phyloP scores from a whole-genome alignment of 2,888 invertebrate species.

The Micropterix aruncella region DNA sequence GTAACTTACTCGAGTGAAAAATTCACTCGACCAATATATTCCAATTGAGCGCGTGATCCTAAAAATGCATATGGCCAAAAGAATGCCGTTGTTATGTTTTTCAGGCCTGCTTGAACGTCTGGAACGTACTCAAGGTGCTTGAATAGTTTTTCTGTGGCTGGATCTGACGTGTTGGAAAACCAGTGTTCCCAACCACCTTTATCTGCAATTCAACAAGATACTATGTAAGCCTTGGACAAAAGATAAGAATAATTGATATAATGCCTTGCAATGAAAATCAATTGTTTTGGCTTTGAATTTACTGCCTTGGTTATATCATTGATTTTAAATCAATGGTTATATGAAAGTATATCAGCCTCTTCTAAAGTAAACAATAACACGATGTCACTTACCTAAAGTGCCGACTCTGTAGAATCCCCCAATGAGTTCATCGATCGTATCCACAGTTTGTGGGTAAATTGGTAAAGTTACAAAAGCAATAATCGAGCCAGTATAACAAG shows the following conservation, averaged over 20 bases:
- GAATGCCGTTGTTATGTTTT: slow-evolving; percentile 58
- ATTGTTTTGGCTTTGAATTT: no score
- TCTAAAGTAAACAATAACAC: neutral
- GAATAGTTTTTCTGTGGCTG: slow-evolving; percentile 42
- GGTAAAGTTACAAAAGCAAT: slow-evolving; percentile 74
- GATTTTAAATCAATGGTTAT: neutral
- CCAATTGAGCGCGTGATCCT: slow-evolving; percentile 55
- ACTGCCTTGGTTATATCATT: neutral
- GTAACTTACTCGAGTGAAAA: slow-evolving; percentile 42
- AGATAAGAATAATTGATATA: neutral
- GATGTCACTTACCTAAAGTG: slow-evolving; percentile 42
- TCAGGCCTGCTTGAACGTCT: slow-evolving; percentile 50
- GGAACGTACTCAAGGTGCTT: slow-evolving; percentile 54
- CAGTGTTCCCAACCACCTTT: slow-evolving; percentile 63
- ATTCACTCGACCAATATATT: slow-evolving; percentile 59
- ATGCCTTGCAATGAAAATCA: neutral
- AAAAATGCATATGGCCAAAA: slow-evolving; percentile 70
- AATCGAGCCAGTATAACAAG: slow-evolving; percentile 73
- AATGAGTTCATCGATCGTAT: slow-evolving; percentile 50
- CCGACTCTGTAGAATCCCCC: slow-evolving; percentile 55
- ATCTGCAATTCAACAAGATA: slow-evolving; percentile 31
- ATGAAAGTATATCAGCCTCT: no score
- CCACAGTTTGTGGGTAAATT: slow-evolving; percentile 58
- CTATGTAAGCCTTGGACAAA: neutral
- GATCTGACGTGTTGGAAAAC: slow-evolving; percentile 57